Evolutionary conservation across 2,113 vertebrate species (phyloP), one percentile per base, ranked within the genome.

Genomic region (Sphaerodactylus townsendi): DNA sequence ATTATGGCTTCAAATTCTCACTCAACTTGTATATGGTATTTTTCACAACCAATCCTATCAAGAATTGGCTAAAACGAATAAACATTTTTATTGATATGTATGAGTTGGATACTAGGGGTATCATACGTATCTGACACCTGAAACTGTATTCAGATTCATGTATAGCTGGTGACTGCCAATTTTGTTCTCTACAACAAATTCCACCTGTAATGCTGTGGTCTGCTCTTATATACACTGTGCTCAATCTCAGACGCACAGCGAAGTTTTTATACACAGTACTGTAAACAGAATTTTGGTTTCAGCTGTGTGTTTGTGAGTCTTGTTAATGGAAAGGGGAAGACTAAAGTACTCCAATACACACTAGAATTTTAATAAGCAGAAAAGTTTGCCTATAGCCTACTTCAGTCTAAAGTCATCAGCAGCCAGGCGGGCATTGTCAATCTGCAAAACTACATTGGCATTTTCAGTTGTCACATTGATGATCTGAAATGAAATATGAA

Each of bases 381-480:
- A 62, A 37, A 14, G 41, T 39, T 39, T 83, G 23, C 3, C 48
- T 41, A 21, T 80, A 66, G 93, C 97, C 96, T 87, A 98, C 98
- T 98, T 98, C 90, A 97, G 30, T 90, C 90, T 95, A 96, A 98
- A 98, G 94, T 98, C 98, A 50, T 98, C 97, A 10, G 95, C 95
- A 11, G 98, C 97, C 91, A 98, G 84, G 62, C 96, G 96, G 88
- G 97, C 96, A 1, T 98, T 98, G 89, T 98, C 97, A 2, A 97
- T 96, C 92, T 97, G 96, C 82, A 98, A 84, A 79, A 97, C 62
- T 62, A 95, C 87, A 39, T 92, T 93, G 77, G 97, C 95, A 9
- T 97, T 98, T 86, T 96, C 95, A 81, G 81, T 73, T 3, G 92
- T 94, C 79, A 96, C 95, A 23, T 28, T 7, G 2, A 35, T 1